Base-by-base conservation (phyloP, 2,113 vertebrate species). In the Abramis brama region DNA sequence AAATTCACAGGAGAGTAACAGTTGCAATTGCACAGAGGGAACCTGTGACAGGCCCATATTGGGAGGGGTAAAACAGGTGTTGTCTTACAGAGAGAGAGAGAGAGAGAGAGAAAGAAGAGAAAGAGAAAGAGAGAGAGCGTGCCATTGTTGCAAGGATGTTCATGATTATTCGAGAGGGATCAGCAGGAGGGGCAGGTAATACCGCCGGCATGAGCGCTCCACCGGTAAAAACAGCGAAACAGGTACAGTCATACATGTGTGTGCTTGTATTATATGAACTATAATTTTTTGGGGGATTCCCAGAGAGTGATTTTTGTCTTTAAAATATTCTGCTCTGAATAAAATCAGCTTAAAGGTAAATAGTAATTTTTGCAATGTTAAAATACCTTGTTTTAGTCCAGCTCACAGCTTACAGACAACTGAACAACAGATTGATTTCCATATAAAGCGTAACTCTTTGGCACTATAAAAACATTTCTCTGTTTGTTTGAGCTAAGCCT, bases 151-250 rank as follows among this genome's bases (percentile, higher is more conserved):
- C 86, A 62, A 87, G 86, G 88, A 95, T 95, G 95, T 95, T 95
- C 92, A 94, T 95, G 94, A 89, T 95, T 91, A 95, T 94, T 95
- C 93, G 94, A 86, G 94, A 95, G 89, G 71, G 92, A 82, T 36
- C 89, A 39, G 87, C 79, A 47, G 84, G 88, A 1, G 91, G 13
- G 85, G 93, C 87, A 92, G 91, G 87, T 76, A 80, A 85, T 68
- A 17, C 87, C 73, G 76, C 43, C 87, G 79, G 52, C 4, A 92
- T 93, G 92, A 94, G 88, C n/a, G 82, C 4, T 39, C 79, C 89
- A 50, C 87, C 27, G 2, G 90, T 92, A 90, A 94, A 90, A 87
- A 92, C 90, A 3, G 90, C 94, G n/a, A 95, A 95, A 87, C 94
- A 95, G 94, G 95, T 95, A 82, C 88, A 47, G 73, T 27, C 6